These are phyloP conservation scores for Phocoena sinus DNA, from an alignment of 2,113 vertebrate genomes.

Conservation along the genomic window DNA sequence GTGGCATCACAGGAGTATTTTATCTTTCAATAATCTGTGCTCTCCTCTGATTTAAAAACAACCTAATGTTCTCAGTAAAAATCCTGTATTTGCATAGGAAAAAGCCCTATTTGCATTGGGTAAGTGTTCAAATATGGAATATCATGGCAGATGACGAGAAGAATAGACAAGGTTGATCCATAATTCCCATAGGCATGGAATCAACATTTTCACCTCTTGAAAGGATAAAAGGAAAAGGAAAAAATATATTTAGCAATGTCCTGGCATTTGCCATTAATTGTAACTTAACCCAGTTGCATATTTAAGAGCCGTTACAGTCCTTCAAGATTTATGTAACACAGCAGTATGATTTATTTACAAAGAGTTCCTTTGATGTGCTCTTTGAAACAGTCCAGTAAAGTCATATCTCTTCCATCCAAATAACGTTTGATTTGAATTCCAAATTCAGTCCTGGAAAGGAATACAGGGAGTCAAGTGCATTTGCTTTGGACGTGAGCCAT, in stretches of 20 bases:
- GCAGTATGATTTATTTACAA: conserved; percentile 67
- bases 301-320: conserved; percentile 45
- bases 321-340: conserved; percentile 61
- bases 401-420: conserved; percentile 32
- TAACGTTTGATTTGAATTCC: conserved; percentile 50
- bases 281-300: conserved; percentile 62
- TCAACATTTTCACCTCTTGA: conserved; percentile 29
- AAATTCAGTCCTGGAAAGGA: conserved; percentile 40
- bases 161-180: not conserved
- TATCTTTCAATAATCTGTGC: not conserved
- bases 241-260: conserved; percentile 29
- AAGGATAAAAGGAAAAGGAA: conserved; percentile 42
- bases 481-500: not conserved
- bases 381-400: conserved; percentile 56
- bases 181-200: not conserved
- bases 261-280: conserved; percentile 46
- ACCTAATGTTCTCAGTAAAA: not conserved
- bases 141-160: not conserved
- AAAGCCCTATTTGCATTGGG: not conserved
- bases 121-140: not conserved
- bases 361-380: conserved; percentile 63
- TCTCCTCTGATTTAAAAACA: conserved; percentile 25
- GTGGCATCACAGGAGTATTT: not conserved
- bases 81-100: not conserved
- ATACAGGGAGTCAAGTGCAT: not conserved